phyloP scores from a whole-genome alignment of 2,888 invertebrate genomes.

The Choreutis nemorana region DNA sequence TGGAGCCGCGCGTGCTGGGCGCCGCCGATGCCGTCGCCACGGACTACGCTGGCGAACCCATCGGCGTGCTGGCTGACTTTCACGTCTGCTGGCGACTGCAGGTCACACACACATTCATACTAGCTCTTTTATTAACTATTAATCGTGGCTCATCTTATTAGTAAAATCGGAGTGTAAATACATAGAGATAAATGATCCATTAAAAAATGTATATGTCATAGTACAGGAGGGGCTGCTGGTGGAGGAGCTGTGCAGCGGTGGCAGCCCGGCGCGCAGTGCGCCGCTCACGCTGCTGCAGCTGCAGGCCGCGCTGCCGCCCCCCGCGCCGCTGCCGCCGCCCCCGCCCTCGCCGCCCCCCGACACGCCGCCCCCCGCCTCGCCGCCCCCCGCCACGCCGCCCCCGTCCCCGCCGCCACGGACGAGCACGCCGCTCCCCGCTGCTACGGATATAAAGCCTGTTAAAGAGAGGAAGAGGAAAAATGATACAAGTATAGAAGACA shows the following conservation, averaged over 20 bases:
- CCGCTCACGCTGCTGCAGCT: conserved; percentile 35
- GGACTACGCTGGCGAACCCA: conserved; percentile 36
- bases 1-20: conserved; percentile 40
- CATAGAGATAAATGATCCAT: not conserved
- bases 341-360: conserved; percentile 9
- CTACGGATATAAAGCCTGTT: too few species aligned
- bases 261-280: conserved; percentile 14
- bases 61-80: conserved; percentile 46
- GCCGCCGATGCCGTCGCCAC: conserved; percentile 26
- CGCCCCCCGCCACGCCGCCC: conserved; percentile 8
- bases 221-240: conserved; percentile 32
- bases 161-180: too few species aligned
- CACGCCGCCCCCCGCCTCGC: conserved; percentile 8
- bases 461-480: conserved; percentile 24
- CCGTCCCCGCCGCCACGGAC: conserved; percentile 5
- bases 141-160: not conserved
- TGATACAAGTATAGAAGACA: conserved; percentile 15
- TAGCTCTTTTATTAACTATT: not conserved
- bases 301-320: conserved; percentile 30
- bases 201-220: not conserved
- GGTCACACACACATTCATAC: conserved; percentile 13
- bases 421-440: conserved; percentile 11
- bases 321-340: conserved; percentile 10
- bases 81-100: conserved; percentile 36
- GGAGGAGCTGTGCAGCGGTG: conserved; percentile 25